A percentile compares a stretch with the other conserved stretches of the same genome.
Evolutionary conservation across 2,797 vertebrate species (phyloP).

Genomic region (Australoheros facetus): DNA sequence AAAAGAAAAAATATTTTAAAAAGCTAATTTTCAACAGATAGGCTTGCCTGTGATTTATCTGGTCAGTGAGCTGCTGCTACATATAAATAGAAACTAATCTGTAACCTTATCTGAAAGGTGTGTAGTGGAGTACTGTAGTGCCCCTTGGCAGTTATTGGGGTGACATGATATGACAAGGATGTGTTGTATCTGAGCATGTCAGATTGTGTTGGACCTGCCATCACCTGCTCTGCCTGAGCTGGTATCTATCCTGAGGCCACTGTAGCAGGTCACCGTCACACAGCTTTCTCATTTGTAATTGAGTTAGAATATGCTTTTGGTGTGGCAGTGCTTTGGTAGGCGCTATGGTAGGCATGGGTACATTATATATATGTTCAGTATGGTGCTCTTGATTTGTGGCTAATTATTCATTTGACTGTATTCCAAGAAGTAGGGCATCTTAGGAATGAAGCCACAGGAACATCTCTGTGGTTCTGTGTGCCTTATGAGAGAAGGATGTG

Average conservation of each 20-base stretch:
- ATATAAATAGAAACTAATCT: slow-evolving; percentile 64
- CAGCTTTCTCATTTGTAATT: slow-evolving; percentile 21
- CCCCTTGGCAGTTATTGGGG: slow-evolving; percentile 57
- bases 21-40: neutral
- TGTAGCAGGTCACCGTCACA: slow-evolving; percentile 57
- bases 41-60: slow-evolving; percentile 19
- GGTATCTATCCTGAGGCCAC: slow-evolving; percentile 47
- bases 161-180: slow-evolving; percentile 60
- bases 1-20: neutral
- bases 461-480: neutral
- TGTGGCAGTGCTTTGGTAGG: neutral
- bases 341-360: neutral
- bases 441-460: slow-evolving; percentile 12
- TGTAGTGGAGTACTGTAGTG: slow-evolving; percentile 39
- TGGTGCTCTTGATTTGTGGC: neutral
- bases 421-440: neutral
- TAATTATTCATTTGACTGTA: slow-evolving; percentile 10
- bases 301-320: slow-evolving; percentile 10
- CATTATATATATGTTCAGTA: neutral
- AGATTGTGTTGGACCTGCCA: slow-evolving; percentile 59
- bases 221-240: slow-evolving; percentile 59
- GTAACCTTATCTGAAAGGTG: slow-evolving; percentile 55
- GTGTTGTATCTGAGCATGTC: slow-evolving; percentile 66
- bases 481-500: neutral
- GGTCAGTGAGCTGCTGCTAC: slow-evolving; percentile 27